phyloP scores from a whole-genome alignment of 2,797 vertebrate species.

The Coreius guichenoti region DNA sequence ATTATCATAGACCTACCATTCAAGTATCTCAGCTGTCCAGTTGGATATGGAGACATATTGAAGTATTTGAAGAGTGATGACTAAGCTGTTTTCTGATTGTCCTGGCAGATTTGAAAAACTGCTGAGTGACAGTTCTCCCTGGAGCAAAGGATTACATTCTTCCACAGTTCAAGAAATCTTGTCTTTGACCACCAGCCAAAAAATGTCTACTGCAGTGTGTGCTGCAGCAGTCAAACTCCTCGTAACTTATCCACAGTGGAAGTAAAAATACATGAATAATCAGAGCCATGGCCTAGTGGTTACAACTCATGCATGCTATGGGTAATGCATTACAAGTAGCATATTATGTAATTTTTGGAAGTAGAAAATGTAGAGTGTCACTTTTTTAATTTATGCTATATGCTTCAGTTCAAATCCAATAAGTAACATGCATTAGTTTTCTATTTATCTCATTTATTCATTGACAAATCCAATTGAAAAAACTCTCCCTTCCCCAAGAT shows the following conservation, averaged over 20 bases:
- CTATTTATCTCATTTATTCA: not conserved
- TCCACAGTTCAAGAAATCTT: slow-evolving; percentile 30
- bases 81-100: slow-evolving; percentile 14
- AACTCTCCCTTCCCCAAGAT: not conserved
- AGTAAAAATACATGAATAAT: not conserved
- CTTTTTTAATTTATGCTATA: not conserved
- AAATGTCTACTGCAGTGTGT: slow-evolving; percentile 7
- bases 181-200: slow-evolving; percentile 35
- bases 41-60: slow-evolving; percentile 29
- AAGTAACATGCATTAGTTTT: not conserved
- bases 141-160: slow-evolving; percentile 38
- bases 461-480: not conserved
- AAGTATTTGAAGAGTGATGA: slow-evolving; percentile 26
- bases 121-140: slow-evolving; percentile 17
- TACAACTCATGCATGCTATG: not conserved
- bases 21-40: slow-evolving; percentile 3
- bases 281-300: not conserved
- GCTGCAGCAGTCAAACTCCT: not conserved
- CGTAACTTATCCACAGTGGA: not conserved
- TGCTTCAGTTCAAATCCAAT: not conserved
- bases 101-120: slow-evolving; percentile 13
- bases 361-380: not conserved
- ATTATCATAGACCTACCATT: not conserved
- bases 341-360: not conserved
- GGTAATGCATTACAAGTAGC: not conserved